Conservation (phyloP, 2,113 vertebrate species). For the Romanogobio albipinnatus region DNA sequence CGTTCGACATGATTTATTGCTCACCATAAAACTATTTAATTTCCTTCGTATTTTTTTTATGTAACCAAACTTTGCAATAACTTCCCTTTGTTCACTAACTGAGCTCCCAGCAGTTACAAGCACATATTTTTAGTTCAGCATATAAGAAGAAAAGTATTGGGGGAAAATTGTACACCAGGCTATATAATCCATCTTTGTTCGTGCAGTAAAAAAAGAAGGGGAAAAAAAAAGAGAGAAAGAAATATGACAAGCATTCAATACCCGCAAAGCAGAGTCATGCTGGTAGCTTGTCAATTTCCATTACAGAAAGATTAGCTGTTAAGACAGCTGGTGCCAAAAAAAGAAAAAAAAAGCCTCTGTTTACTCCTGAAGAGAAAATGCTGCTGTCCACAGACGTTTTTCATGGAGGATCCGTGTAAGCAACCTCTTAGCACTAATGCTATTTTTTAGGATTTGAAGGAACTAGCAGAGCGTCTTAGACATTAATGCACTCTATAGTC, state of each 20-base stretch:
- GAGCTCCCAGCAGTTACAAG: conserved; percentile 46
- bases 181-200: conserved; percentile 60
- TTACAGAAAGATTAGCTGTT: conserved; percentile 52
- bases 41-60: conserved; percentile 63
- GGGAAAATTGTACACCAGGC: conserved; percentile 54
- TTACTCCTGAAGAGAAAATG: conserved; percentile 28
- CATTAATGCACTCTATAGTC: too few relatives aligned
- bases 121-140: conserved; percentile 16
- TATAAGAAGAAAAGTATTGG: not conserved
- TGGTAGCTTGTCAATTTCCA: conserved; percentile 58
- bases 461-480: not conserved
- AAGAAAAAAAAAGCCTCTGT: conserved; percentile 53
- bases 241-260: conserved; percentile 60
- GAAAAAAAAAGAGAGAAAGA: conserved; percentile 57
- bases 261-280: conserved; percentile 28
- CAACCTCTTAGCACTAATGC: not conserved
- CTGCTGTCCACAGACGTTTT: not conserved
- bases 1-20: conserved; percentile 61
- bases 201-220: conserved; percentile 52
- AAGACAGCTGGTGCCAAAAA: conserved; percentile 15
- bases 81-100: conserved; percentile 61
- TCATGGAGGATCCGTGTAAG: not conserved
- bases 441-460: not conserved
- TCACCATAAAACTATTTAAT: conserved; percentile 68
- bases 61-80: conserved; percentile 62